Conservation (phyloP, 2,113 vertebrate genomes). For the Centrocercus urophasianus region DNA sequence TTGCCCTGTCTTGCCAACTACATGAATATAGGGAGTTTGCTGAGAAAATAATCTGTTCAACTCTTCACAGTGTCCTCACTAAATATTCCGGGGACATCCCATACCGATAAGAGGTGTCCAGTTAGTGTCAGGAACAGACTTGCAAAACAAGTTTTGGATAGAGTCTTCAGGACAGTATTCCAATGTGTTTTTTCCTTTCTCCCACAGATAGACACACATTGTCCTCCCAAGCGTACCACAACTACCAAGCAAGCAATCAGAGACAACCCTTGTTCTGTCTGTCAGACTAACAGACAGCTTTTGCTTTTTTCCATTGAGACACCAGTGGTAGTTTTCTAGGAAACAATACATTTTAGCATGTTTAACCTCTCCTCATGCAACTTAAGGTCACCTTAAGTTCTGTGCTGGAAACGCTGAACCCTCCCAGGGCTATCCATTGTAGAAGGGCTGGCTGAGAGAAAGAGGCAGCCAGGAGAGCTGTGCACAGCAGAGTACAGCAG, state of each 20-base stretch:
- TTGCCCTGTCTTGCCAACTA: not conserved
- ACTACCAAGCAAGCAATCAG: not conserved
- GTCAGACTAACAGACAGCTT: not conserved
- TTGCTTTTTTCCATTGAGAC: not conserved
- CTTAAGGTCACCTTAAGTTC: not conserved
- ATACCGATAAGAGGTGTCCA: not conserved
- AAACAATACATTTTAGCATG: rapidly evolving
- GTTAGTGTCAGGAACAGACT: not conserved
- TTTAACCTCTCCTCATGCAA: not conserved
- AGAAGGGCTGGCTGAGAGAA: not conserved
- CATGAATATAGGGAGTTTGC: not conserved
- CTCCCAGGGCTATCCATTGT: not conserved
- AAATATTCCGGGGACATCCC: not conserved
- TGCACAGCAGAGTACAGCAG: not conserved
- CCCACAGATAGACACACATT: not conserved
- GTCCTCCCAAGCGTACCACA: not conserved
- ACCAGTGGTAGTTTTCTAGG: not conserved
- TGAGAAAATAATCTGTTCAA: not conserved
- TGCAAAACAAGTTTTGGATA: not conserved
- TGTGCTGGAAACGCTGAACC: not conserved
- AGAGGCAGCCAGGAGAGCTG: not conserved
- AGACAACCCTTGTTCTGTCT: not conserved
- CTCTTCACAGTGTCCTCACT: not conserved
- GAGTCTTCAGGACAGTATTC: not conserved
- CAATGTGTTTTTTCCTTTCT: not conserved